Conservation (phyloP, 2,113 vertebrate species). For the cattle (Bos taurus) region DNA sequence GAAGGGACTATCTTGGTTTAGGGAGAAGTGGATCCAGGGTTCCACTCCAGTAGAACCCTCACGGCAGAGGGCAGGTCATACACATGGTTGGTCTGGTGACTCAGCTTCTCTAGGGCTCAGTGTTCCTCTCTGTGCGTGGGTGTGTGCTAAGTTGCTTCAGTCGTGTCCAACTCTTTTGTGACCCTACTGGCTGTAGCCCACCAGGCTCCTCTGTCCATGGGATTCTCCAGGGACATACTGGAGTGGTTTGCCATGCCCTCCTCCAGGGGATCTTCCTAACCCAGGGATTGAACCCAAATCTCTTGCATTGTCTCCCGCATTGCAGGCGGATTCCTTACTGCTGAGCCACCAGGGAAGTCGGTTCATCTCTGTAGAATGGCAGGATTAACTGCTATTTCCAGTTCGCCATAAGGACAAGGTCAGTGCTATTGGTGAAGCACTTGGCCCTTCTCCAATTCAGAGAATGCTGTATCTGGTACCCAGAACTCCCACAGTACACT, state of each 20-base stretch:
- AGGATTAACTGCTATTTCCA: neutral
- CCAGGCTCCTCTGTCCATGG: neutral
- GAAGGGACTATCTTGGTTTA: neutral
- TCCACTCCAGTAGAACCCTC: neutral
- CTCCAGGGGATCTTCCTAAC: neutral
- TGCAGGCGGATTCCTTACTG: neutral
- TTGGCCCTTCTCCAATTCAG: neutral
- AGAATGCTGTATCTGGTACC: no score
- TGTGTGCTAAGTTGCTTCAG: neutral
- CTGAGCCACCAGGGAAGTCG: neutral
- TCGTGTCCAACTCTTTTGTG: neutral
- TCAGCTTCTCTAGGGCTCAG: neutral
- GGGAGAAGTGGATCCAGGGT: fast-evolving
- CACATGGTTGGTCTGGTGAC: fast-evolving
- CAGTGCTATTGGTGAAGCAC: neutral
- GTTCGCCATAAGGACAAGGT: neutral
- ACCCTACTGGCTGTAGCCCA: neutral
- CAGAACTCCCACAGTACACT: neutral
- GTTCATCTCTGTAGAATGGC: neutral
- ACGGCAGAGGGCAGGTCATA: no score
- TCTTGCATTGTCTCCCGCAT: neutral
- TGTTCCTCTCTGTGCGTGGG: neutral
- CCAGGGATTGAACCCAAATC: neutral
- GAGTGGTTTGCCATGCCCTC: neutral
- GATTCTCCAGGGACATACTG: neutral